Evolutionary conservation across 35 echinoderm and acorn worm species (phyloP).

Genomic region (Acanthaster planci): DNA sequence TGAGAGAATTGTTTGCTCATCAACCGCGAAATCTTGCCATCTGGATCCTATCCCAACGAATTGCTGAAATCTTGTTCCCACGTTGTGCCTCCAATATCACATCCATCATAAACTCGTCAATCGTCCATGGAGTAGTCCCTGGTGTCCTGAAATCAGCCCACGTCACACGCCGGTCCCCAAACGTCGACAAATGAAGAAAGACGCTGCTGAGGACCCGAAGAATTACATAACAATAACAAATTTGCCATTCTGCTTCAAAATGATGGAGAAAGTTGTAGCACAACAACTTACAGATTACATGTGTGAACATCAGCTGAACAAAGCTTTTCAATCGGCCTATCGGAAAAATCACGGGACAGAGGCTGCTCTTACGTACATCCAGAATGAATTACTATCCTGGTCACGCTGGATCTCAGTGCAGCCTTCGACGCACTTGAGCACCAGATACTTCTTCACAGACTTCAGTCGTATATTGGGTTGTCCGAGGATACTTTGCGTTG

Average conservation of each 20-base stretch:
- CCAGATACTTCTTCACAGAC: constrained; percentile 38
- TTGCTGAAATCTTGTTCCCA: constrained; percentile 13
- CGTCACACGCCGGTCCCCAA: background rate
- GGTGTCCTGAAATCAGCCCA: no score
- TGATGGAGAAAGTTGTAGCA: constrained; percentile 40
- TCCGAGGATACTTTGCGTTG: constrained; percentile 40
- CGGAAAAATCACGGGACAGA: constrained; percentile 42
- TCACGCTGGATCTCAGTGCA: constrained; percentile 44
- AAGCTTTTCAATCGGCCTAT: constrained; percentile 48
- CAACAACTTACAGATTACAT: constrained; percentile 28
- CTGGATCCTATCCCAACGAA: background rate
- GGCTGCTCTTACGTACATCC: constrained; percentile 36
- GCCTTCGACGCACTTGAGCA: constrained; percentile 71
- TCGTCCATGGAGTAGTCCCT: background rate
- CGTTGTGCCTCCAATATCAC: background rate
- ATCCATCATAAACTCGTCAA: constrained; percentile 8
- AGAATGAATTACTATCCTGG: constrained; percentile 43
- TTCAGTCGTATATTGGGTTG: constrained; percentile 19
- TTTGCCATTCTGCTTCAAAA: constrained; percentile 54
- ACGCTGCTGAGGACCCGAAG: constrained; percentile 15
- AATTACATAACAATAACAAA: constrained; percentile 59
- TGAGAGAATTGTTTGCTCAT: background rate
- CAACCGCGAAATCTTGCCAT: background rate
- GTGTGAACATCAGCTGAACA: constrained; percentile 25
- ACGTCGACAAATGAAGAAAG: constrained; percentile 7